phyloP scores from a whole-genome alignment of 2,797 vertebrate species.

The Rhinella marina region DNA sequence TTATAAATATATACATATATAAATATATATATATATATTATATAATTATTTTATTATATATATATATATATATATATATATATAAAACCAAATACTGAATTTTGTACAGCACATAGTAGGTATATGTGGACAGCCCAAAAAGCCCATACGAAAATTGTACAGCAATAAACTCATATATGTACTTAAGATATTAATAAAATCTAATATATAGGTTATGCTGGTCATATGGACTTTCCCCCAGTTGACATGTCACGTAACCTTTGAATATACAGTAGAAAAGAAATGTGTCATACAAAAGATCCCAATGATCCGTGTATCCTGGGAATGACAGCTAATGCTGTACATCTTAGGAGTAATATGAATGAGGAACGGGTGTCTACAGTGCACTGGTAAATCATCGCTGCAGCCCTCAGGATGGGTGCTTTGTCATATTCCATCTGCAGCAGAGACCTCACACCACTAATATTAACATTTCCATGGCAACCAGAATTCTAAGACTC shows the following conservation, averaged over 20 bases:
- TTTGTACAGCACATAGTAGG: no score
- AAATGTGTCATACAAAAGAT: neutral
- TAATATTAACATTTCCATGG: slow-evolving; percentile 55
- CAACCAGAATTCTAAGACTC: slow-evolving; percentile 32
- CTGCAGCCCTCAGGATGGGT: slow-evolving; percentile 6
- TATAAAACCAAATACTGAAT: no score
- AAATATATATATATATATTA: no score
- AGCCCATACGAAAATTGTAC: no score
- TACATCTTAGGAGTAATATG: neutral
- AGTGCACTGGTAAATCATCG: neutral
- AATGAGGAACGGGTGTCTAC: neutral
- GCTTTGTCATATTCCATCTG: slow-evolving; percentile 35
- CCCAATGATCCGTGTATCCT: neutral
- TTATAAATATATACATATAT: no score
- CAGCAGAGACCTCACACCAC: slow-evolving; percentile 13
- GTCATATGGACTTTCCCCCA: neutral
- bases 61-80: no score
- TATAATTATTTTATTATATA: no score
- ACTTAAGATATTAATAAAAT: no score
- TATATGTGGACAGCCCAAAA: no score
- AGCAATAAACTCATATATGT: no score
- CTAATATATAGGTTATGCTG: neutral
- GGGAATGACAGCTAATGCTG: no score
- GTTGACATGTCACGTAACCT: neutral
- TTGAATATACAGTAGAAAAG: neutral